Base-by-base conservation (phyloP, 2,113 vertebrate species). In the Grus americana region DNA sequence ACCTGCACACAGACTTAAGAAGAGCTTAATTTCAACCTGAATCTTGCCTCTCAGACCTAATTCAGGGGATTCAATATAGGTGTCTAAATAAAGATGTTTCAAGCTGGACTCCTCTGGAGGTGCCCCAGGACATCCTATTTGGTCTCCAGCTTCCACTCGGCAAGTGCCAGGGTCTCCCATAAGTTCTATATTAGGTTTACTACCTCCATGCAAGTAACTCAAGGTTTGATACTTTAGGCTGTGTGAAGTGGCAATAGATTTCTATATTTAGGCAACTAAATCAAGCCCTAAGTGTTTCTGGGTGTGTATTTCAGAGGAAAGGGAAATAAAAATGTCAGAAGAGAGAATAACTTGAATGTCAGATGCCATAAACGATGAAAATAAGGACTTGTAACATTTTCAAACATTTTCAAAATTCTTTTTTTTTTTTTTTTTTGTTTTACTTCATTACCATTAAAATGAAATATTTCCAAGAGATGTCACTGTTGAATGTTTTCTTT, bases 301-400 rank as follows among this genome's bases (percentile, higher is more conserved):
- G 5, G 4, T 63, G 15, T 17, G 5, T 36, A 49, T 58, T 81
- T 73, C 22, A 54, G 36, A 62, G 17, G 27, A 81, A 92, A 34
- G 8, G 12, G 2, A 1, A 3, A 14, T 6, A 21, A 90, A 36
- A 57, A 26, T 0, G 26, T 61, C 11, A 12, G 30, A 70, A 88
- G 8, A 62, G 8, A 75, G 10, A 84, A 61, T 49, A 75, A 42
- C 7, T 3, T 76, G 44, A 75, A 78, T 54, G 11, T 66, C 27
- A 38, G 18, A 15, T 24, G 44, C 21, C n/a, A 38, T 59, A 72
- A 79, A 40, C 7, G 68, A n/a, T 32, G 15, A 67, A 71, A 92
- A 79, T 57, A 68, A 68, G 10, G 21, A 47, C n/a, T 30, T 49
- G 18, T 16, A 70, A 40, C 1, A 54, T 57, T 70, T 92, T 62